A percentile compares a stretch with the other conserved stretches of the same genome.
Conservation (phyloP, 1,140 invertebrate genomes). For the Megathymus violae region DNA sequence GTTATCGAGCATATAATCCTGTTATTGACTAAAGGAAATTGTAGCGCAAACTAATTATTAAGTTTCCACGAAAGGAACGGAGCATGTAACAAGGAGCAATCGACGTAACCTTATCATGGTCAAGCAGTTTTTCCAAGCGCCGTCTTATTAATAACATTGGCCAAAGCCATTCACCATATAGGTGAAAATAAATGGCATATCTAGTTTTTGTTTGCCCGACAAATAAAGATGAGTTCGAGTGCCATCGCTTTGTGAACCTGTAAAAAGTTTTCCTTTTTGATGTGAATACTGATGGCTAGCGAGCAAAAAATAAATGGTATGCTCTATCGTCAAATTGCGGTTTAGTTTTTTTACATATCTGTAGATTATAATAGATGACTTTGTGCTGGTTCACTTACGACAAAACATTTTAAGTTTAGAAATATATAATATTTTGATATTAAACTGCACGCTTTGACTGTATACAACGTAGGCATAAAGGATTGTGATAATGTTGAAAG, state of each 20-base stretch:
- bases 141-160: conserved; percentile 60
- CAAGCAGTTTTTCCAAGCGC: conserved; percentile 36
- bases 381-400: too few species aligned
- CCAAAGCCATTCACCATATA: conserved; percentile 45
- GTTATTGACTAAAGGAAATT: conserved; percentile 37
- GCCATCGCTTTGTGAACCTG: conserved; percentile 4
- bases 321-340: background rate
- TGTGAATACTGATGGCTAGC: background rate
- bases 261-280: conserved; percentile 3
- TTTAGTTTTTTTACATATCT: background rate
- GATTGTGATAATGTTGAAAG: background rate
- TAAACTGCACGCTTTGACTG: too few species aligned
- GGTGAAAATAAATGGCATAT: conserved; percentile 47
- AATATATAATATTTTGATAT: too few species aligned
- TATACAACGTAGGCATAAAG: too few species aligned
- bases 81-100: conserved; percentile 44
- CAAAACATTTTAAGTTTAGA: too few species aligned
- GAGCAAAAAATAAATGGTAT: conserved; percentile 4
- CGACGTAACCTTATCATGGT: conserved; percentile 36
- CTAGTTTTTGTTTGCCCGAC: conserved; percentile 42
- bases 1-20: background rate
- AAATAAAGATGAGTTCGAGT: conserved; percentile 6
- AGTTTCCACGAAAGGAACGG: conserved; percentile 58
- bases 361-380: background rate
- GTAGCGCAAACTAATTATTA: conserved; percentile 69